Evolutionary conservation across 2,888 invertebrate genomes (phyloP).

Genomic region (Petrophora chlorosata): DNA sequence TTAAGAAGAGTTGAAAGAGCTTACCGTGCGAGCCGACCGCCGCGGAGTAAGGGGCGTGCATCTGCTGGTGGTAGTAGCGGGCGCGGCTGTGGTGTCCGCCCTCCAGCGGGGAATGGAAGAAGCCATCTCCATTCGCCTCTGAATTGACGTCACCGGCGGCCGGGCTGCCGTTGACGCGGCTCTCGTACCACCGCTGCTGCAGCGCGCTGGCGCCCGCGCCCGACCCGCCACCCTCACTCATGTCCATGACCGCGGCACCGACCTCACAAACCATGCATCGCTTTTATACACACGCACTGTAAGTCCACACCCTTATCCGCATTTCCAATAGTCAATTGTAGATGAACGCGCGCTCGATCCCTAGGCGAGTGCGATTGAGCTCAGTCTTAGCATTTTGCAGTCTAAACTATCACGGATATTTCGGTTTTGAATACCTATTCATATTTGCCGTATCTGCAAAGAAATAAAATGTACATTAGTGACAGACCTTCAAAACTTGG

Average conservation of each 20-base stretch:
- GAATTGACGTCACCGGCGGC: slow-evolving; percentile 76
- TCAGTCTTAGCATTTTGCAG: slow-evolving; percentile 55
- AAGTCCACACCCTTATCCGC: slow-evolving; percentile 76
- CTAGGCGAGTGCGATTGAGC: slow-evolving; percentile 45
- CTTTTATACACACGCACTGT: slow-evolving; percentile 76
- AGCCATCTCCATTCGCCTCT: slow-evolving; percentile 80
- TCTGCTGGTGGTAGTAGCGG: slow-evolving; percentile 83
- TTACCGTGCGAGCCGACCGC: slow-evolving; percentile 82
- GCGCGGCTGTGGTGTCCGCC: slow-evolving; percentile 82
- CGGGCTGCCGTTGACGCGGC: slow-evolving; percentile 82
- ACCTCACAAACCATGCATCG: slow-evolving; percentile 83
- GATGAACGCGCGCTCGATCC: slow-evolving; percentile 44
- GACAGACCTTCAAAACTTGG: not conserved
- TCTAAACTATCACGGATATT: slow-evolving; percentile 38
- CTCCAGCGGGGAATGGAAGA: slow-evolving; percentile 83
- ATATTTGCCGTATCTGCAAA: slow-evolving; percentile 67
- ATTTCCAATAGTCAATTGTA: slow-evolving; percentile 62
- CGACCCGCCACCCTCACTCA: slow-evolving; percentile 76
- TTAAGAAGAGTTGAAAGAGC: slow-evolving; percentile 39
- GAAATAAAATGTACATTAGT: slow-evolving; percentile 25
- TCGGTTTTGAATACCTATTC: slow-evolving; percentile 48
- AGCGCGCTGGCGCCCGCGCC: slow-evolving; percentile 71
- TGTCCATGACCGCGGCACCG: slow-evolving; percentile 77
- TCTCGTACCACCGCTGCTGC: slow-evolving; percentile 83
- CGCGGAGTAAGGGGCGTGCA: slow-evolving; percentile 82